Base-by-base conservation (phyloP, 2,797 vertebrate genomes). In the Myripristis murdjan region DNA sequence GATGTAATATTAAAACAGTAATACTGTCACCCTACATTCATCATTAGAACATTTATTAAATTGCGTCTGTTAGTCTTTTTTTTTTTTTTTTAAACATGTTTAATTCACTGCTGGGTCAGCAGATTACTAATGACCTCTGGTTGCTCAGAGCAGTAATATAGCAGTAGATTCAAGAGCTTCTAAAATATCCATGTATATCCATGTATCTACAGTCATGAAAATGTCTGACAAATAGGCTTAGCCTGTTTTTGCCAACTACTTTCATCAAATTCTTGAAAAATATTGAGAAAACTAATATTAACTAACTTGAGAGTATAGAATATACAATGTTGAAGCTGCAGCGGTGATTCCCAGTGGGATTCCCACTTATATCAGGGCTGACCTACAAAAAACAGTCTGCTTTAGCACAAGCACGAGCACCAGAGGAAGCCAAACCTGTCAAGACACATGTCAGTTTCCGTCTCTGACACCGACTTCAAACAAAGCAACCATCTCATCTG, bases 401-500 rank as follows among this genome's bases (percentile, higher is more conserved):
- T 55, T 47, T 39, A 15, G 35, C 54, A 31, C 64, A 0, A 28
- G 11, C 0, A 1, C 49, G 10, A 46, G 10, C 15, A 14, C 20
- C 5, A 6, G 14, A 55, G 14, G 16, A 5, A 49, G 18, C 5
- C 15, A 14, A 53, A 68, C 20, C 31, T 59, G 37, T 24, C 37
- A 20, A 24, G 26, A 44, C 54, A 58, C 47, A 26, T 41, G 6
- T 44, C 43, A 56, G 18, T 41, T 7, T 49, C 22, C 65, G 23
- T 62, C 60, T 69, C 23, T 59, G 64, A 74, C 60, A 52, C 1
- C 26, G 37, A 66, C 6, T 54, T 43, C 33, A 71, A 37, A 28
- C 22, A 35, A 64, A 67, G 55, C 47, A 73, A 64, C 31, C 28
- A 55, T 72, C 68, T 76, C 46, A 77, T 73, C 39, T 75, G 47